Base-by-base conservation (phyloP, 2,113 vertebrate genomes). In the Irena cyanogastra region DNA sequence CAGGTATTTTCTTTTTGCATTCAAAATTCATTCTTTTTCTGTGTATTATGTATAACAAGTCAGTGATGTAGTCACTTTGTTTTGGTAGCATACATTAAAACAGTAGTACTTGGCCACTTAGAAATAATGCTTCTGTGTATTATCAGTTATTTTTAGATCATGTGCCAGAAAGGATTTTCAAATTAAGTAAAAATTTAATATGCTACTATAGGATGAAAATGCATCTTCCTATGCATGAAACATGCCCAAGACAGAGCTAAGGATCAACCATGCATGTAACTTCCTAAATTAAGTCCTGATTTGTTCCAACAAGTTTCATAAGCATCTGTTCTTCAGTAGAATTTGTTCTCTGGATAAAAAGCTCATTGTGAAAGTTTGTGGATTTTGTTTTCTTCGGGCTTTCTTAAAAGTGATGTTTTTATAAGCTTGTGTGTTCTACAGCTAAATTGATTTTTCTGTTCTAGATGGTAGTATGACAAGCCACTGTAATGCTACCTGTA, bases 1-100 rank as follows among this genome's bases (percentile, higher is more conserved):
- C 99, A 98, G 98, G 99, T 99, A 75, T 88, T 72, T 87, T 69
- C 21, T 87, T 65, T 85, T 65, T 61, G 2, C 50, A 31, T 83
- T 96, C 35, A 70, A 68, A 80, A 23, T 85, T 22, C 13, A 17
- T 57, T 57, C 7, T 72, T 59, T 85, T 66, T 74, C 14, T 42
- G 10, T 52, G 19, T 24, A 5, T 61, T 68, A 11, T 4, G 7
- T 63, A 7, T 37, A 31, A 28, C 10, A 77, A 57, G 10, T 59
- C 22, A 47, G 52, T 64, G 53, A 61, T 47, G 5, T 85, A 8
- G 35, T 80, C 5, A 17, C 10, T 44, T 83, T 24, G 5, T 76
- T 83, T 8, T 74, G 60, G 56, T 87, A 23, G 10, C 84, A 15
- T 88, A 30, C 2, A 4, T 89, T 86, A 41, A 78, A 87, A 61